These are phyloP conservation scores for Hucho hucho DNA, from an alignment of 2,113 vertebrate genomes.

Conservation along the genomic window DNA sequence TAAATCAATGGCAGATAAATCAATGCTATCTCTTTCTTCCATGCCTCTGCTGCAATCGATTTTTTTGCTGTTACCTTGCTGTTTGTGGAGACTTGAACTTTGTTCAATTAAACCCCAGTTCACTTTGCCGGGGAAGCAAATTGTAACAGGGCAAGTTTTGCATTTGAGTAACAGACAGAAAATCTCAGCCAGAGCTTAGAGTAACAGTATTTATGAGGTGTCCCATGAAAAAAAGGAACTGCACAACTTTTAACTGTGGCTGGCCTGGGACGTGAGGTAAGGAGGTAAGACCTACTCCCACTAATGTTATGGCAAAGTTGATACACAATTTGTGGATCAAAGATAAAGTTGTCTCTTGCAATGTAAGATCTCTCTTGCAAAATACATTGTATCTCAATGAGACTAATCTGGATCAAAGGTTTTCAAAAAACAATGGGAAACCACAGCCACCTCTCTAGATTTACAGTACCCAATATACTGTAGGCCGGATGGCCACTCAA, in stretches of 20 bases:
- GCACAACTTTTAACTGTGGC: no score
- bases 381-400: no score
- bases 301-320: slow-evolving; percentile 34
- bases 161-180: slow-evolving; percentile 53
- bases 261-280: slow-evolving; percentile 33
- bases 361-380: no score
- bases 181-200: slow-evolving; percentile 48
- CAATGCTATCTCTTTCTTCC: slow-evolving; percentile 96
- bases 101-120: slow-evolving; percentile 79
- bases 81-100: slow-evolving; percentile 94
- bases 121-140: slow-evolving; percentile 67
- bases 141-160: slow-evolving; percentile 62
- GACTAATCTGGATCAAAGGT: background rate
- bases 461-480: background rate
- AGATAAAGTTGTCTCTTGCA: background rate
- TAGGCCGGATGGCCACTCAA: no score
- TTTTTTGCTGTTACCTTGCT: slow-evolving; percentile 83
- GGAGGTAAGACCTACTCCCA: slow-evolving; percentile 31
- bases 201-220: slow-evolving; percentile 63
- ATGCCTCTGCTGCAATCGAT: slow-evolving; percentile 89
- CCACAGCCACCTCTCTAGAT: slow-evolving; percentile 18
- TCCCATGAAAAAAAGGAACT: slow-evolving; percentile 52
- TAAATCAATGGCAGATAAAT: slow-evolving; percentile 81
- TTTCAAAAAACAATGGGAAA: slow-evolving; percentile 25
- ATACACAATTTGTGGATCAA: slow-evolving; percentile 32